These are phyloP conservation scores for Zaprionus taronus DNA, from an alignment of 1,140 invertebrate genomes.

Conservation along the genomic window DNA sequence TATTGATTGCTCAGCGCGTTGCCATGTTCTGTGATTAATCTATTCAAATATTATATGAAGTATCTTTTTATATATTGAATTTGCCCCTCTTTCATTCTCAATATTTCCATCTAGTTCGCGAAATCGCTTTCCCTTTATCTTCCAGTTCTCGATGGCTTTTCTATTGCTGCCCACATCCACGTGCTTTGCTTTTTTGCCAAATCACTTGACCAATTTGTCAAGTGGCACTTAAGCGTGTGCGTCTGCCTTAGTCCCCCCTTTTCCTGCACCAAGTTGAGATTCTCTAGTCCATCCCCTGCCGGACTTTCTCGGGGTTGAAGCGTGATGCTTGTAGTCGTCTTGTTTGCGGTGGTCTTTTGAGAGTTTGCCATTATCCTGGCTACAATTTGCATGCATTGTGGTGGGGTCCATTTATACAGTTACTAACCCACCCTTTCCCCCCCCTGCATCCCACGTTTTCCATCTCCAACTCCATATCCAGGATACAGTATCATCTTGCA, in stretches of 20 bases:
- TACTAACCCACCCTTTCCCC: not conserved
- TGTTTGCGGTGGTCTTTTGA: slow-evolving; percentile 77
- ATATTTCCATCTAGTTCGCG: not conserved
- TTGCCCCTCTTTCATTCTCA: not conserved
- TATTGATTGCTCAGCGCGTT: not conserved
- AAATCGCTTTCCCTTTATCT: not conserved
- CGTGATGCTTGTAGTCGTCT: slow-evolving; percentile 49
- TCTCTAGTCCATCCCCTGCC: not conserved
- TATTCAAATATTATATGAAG: not conserved
- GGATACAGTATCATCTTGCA: slow-evolving; percentile 11
- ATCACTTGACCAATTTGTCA: slow-evolving; percentile 83
- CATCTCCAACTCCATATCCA: not conserved
- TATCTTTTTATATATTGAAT: not conserved
- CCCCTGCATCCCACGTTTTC: not conserved
- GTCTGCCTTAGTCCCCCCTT: slow-evolving; percentile 8
- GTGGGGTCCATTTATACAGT: slow-evolving; percentile 51
- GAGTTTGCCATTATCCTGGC: slow-evolving; percentile 78
- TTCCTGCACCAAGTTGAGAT: not conserved
- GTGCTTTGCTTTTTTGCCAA: slow-evolving; percentile 65
- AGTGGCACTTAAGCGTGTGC: slow-evolving; percentile 78
- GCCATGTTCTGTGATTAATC: not conserved
- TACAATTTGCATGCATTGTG: slow-evolving; percentile 81
- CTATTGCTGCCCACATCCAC: slow-evolving; percentile 10
- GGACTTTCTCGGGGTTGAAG: slow-evolving; percentile 42
- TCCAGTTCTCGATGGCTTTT: slow-evolving; percentile 19